Evolutionary conservation across 2,797 vertebrate species (phyloP).

Genomic region (Danio jaintianensis): DNA sequence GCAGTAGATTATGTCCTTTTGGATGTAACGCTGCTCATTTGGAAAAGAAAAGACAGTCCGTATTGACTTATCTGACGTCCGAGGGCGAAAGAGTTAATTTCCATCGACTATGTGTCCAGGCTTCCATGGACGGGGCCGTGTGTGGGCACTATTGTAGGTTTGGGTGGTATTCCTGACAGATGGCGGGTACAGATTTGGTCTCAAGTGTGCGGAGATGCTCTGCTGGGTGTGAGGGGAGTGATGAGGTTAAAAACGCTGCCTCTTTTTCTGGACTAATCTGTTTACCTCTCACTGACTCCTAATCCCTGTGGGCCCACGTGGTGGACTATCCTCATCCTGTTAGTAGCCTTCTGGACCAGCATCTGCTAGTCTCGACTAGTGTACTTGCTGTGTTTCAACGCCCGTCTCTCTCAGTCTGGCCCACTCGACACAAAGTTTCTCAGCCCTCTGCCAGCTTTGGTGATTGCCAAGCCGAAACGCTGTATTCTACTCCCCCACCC

Average conservation of each 20-base stretch:
- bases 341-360: constrained; percentile 88
- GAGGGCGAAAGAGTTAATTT: constrained; percentile 51
- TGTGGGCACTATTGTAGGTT: constrained; percentile 16
- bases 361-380: constrained; percentile 76
- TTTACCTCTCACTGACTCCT: constrained; percentile 88
- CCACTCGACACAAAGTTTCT: constrained; percentile 46
- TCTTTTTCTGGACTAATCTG: constrained; percentile 87
- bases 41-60: constrained; percentile 58
- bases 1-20: constrained; percentile 66
- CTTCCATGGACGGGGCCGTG: constrained; percentile 46
- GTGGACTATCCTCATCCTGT: constrained; percentile 88
- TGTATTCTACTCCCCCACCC: constrained; percentile 27
- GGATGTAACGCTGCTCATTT: constrained; percentile 69
- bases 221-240: constrained; percentile 73
- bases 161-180: constrained; percentile 38
- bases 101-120: constrained; percentile 52
- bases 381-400: constrained; percentile 18
- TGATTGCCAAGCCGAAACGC: constrained; percentile 54
- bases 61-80: constrained; percentile 63
- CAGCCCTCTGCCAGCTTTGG: constrained; percentile 41
- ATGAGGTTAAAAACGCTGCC: constrained; percentile 83
- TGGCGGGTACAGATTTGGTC: constrained; percentile 53
- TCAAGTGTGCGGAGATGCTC: constrained; percentile 50
- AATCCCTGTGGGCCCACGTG: constrained; percentile 89
- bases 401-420: constrained; percentile 15